A percentile compares a stretch with the other conserved stretches of the same genome.
Conservation (phyloP, 2,113 vertebrate species). For the Ictidomys tridecemlineatus region DNA sequence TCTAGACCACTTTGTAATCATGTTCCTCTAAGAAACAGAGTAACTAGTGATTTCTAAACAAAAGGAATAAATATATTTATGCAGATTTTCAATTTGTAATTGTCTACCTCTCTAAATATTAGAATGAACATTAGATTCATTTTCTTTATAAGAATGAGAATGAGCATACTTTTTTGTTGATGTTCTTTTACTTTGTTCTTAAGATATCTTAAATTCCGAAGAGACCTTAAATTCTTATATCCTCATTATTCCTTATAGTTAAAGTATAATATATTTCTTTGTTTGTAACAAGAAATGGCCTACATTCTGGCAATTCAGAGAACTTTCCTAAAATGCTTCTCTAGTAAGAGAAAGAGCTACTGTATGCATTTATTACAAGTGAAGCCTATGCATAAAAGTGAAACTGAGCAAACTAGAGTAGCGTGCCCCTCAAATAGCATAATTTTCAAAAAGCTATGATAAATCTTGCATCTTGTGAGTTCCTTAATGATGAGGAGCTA, state of each 20-base stretch:
- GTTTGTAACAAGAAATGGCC: background rate
- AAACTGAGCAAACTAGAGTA: background rate
- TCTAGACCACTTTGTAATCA: background rate
- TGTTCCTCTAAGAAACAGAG: background rate
- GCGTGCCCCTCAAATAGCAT: background rate
- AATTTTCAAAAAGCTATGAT: slow-evolving; percentile 32
- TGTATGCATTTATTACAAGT: slow-evolving; percentile 22
- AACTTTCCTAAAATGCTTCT: slow-evolving; percentile 55
- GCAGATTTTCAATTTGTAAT: background rate
- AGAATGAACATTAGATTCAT: background rate
- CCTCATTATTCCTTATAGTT: background rate
- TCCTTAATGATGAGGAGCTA: background rate
- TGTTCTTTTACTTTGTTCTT: background rate
- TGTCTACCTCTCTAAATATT: background rate
- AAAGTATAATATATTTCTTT: background rate
- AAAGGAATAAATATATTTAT: background rate
- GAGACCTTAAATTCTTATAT: background rate
- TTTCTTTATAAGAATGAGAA: slow-evolving; percentile 25
- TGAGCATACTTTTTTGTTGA: background rate
- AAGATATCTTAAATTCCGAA: slow-evolving; percentile 21
- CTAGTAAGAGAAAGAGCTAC: background rate
- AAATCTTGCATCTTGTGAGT: background rate
- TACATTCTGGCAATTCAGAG: slow-evolving; percentile 29
- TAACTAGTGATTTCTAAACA: background rate
- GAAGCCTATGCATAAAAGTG: background rate